Conservation (phyloP, 2,113 vertebrate genomes). For the Chelonoidis abingdonii region DNA sequence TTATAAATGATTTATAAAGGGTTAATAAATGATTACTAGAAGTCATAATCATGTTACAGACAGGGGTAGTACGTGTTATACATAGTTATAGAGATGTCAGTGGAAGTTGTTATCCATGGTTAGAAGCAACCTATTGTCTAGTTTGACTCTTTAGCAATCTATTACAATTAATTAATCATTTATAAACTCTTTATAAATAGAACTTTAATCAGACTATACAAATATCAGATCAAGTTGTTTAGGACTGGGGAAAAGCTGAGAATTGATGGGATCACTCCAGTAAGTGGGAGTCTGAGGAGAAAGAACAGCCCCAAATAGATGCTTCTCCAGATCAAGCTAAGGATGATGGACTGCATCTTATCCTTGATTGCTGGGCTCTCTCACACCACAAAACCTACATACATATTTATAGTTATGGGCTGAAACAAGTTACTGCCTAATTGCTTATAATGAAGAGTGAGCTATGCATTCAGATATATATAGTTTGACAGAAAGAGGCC, state of each 20-base stretch:
- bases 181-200: neutral
- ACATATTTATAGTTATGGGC: neutral
- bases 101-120: neutral
- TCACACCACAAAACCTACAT: conserved; percentile 27
- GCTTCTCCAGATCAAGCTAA: conserved; percentile 28
- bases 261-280: neutral
- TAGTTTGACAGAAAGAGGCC: neutral
- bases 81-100: neutral
- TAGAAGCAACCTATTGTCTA: neutral
- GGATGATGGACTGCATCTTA: neutral
- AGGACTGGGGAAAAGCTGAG: neutral
- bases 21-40: neutral
- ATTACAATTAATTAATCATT: neutral
- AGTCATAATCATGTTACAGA: neutral
- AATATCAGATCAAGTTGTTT: neutral
- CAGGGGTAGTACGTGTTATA: neutral
- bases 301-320: neutral
- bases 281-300: neutral
- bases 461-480: neutral
- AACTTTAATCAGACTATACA: neutral
- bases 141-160: neutral
- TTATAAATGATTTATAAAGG: neutral
- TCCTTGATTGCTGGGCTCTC: neutral
- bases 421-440: neutral
- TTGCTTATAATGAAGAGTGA: neutral